Conservation (phyloP, 2,888 invertebrate species). For the Dendrolimus houi region DNA sequence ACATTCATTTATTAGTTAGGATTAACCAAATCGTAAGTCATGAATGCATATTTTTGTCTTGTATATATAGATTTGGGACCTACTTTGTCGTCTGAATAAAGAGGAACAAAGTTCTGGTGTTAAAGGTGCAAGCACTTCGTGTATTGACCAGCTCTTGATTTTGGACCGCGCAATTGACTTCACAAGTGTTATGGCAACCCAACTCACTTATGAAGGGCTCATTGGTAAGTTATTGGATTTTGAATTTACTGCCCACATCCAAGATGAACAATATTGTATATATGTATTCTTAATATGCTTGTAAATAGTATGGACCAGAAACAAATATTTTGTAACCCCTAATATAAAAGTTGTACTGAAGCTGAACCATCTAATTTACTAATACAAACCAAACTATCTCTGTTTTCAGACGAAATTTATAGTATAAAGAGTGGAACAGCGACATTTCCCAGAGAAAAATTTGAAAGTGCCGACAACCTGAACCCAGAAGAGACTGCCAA, state of each 20-base stretch:
- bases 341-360: not conserved
- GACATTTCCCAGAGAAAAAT: slow-evolving; percentile 90
- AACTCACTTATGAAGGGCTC: slow-evolving; percentile 97
- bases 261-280: too few species aligned
- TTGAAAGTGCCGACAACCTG: slow-evolving; percentile 80
- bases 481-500: slow-evolving; percentile 74
- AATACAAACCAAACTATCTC: too few species aligned
- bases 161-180: slow-evolving; percentile 95
- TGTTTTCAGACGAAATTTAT: slow-evolving; percentile 87
- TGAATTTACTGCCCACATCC: too few species aligned
- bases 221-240: slow-evolving; percentile 66
- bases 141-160: slow-evolving; percentile 92
- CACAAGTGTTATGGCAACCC: slow-evolving; percentile 93
- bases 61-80: slow-evolving; percentile 82
- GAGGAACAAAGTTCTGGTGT: slow-evolving; percentile 65
- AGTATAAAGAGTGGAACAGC: slow-evolving; percentile 89
- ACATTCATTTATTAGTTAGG: too few species aligned
- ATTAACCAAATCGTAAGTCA: not conserved
- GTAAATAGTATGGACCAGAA: too few species aligned
- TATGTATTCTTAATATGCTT: too few species aligned
- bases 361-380: too few species aligned
- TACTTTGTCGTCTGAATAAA: slow-evolving; percentile 86
- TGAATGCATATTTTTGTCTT: not conserved
- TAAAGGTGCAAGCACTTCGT: slow-evolving; percentile 73
- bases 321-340: not conserved